Percentiles rank a stretch among this genome's conserved stretches.
These are phyloP conservation scores for Rhinichthys klamathensis DNA, from an alignment of 2,113 vertebrate genomes.

Conservation along the genomic window DNA sequence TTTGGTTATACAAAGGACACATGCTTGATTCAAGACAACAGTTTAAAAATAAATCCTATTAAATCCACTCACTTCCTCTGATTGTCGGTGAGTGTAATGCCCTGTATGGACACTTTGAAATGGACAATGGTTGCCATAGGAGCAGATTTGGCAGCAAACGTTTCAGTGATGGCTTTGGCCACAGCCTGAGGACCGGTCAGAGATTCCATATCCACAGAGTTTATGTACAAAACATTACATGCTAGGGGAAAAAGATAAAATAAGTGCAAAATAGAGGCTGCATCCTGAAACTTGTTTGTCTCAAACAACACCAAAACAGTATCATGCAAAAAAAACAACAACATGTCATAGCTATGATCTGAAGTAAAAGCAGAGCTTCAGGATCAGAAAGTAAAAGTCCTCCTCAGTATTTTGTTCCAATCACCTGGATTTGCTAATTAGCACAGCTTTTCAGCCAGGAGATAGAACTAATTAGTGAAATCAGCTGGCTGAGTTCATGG, in stretches of 20 bases:
- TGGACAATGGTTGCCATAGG: slow-evolving; percentile 88
- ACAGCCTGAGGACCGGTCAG: slow-evolving; percentile 95
- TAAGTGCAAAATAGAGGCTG: background rate
- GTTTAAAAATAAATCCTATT: background rate
- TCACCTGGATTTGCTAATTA: no score
- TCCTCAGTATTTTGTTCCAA: no score
- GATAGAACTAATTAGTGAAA: no score
- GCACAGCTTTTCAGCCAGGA: no score
- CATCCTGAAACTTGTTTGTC: background rate
- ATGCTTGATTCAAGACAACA: background rate
- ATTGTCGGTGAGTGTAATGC: slow-evolving; percentile 97
- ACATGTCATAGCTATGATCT: background rate
- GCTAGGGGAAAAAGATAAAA: slow-evolving; percentile 72
- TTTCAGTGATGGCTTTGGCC: slow-evolving; percentile 89
- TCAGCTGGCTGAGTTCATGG: no score
- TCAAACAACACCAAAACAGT: slow-evolving; percentile 12
- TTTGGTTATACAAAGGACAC: background rate
- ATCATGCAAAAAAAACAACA: background rate
- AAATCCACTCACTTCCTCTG: slow-evolving; percentile 90
- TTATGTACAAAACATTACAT: slow-evolving; percentile 93
- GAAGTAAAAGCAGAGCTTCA: background rate
- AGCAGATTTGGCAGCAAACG: slow-evolving; percentile 79
- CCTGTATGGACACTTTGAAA: slow-evolving; percentile 94
- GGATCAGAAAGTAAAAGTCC: no score
- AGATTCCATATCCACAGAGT: slow-evolving; percentile 98